Percentiles rank a stretch among this genome's conserved stretches.
phyloP scores from a whole-genome alignment of 2,797 vertebrate genomes.

The Pristis pectinata region DNA sequence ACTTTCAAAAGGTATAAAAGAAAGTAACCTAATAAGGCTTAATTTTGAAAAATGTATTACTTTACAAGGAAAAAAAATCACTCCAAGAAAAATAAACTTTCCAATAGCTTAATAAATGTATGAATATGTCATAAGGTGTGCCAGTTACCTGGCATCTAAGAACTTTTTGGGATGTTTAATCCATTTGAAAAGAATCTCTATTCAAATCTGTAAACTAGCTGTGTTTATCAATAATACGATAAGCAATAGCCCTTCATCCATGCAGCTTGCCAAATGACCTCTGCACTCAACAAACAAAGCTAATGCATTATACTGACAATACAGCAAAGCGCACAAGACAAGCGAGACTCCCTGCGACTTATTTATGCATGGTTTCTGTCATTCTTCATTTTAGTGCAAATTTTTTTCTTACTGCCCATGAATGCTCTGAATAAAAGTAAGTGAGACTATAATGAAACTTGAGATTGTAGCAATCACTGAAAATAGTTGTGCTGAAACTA shows the following conservation, averaged over 20 bases:
- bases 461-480: not conserved
- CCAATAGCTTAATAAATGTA: not conserved
- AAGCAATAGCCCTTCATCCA: not conserved
- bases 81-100: too few species aligned
- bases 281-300: slow-evolving; percentile 1
- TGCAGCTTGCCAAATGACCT: slow-evolving; percentile 25
- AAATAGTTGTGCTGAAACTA: not conserved
- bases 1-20: not conserved
- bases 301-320: slow-evolving; percentile 26
- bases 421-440: not conserved
- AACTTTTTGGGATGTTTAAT: not conserved
- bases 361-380: slow-evolving; percentile 37
- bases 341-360: slow-evolving; percentile 1
- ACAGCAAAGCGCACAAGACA: slow-evolving; percentile 26
- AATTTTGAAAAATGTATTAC: not conserved
- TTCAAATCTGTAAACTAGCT: slow-evolving; percentile 3
- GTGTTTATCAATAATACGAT: slow-evolving; percentile 15
- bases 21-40: not conserved
- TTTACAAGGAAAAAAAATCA: not conserved
- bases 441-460: slow-evolving; percentile 18
- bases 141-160: slow-evolving; percentile 14
- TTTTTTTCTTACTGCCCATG: slow-evolving; percentile 3
- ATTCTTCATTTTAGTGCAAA: slow-evolving; percentile 24
- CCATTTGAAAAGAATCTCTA: not conserved
- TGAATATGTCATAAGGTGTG: not conserved